Base-by-base conservation (phyloP, 2,888 invertebrate species). In the Drosophila lutescens region DNA sequence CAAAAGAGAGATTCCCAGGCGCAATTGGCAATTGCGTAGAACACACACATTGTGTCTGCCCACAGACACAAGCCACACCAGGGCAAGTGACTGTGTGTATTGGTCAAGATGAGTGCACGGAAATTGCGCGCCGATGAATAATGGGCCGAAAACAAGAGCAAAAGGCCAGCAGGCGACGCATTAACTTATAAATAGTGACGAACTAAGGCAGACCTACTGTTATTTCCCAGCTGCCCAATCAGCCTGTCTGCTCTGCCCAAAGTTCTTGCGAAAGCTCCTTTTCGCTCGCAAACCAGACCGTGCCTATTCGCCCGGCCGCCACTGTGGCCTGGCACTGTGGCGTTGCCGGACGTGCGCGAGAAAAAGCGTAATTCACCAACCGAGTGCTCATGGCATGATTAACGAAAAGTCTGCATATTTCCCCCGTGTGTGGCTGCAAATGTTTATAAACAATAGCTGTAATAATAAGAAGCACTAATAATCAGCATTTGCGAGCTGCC, bases 11-110 rank as follows among this genome's bases (percentile, higher is more conserved):
- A 43, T 43, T 43, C 63, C 63, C 60, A 54, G 59, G 57, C 47
- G 51, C 54, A 77, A 87, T 72, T 73, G 73, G 68, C 58, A 72
- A 83, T 80, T 83, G 83, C 83, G 83, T 83, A 83, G 84, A 76
- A 66, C 46, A 44, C 43, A 60, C 20, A 23, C 13, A 58, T 56
- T 53, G 38, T 57, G 56, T 60, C 56, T 40, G 36, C 20, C 54
- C 38, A 41, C 9, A 15, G 30, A 61, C 62, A 26, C 62, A 23
- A 4, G 7, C 13, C 26, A 49, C 47, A 63, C 62, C 23, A 41
- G 32, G 26, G 38, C 32, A 63, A 17, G 17, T 9, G 34, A 38
- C 13, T 34, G 34, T 58, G 34, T 50, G 56, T 57, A 26, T 43
- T 40, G 60, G 50, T 38, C 50, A 43, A 67, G 68, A 86, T 76